These are phyloP conservation scores for Anoplopoma fimbria DNA, from an alignment of 2,113 vertebrate species.

Conservation along the genomic window DNA sequence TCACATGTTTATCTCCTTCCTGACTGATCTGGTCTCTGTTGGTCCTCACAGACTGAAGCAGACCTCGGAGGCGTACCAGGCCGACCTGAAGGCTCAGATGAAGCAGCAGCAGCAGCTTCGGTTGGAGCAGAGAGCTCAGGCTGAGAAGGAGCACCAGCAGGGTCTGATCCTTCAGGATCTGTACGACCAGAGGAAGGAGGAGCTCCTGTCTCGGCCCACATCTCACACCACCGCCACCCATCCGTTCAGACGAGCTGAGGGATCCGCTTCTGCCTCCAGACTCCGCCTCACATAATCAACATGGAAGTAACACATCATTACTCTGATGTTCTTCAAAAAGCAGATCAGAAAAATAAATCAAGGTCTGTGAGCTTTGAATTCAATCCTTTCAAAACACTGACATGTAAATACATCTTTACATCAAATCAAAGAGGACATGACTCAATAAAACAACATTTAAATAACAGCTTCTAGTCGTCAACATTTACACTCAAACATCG, in stretches of 20 bases:
- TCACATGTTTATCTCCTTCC: too few species aligned
- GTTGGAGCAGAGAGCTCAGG: conserved; percentile 74
- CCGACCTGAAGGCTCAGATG: conserved; percentile 87
- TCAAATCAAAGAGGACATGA: too few species aligned
- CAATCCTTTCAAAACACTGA: too few species aligned
- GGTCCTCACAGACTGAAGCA: conserved; percentile 74
- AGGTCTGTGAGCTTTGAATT: too few species aligned
- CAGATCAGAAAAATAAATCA: neutral
- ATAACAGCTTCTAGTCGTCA: too few species aligned
- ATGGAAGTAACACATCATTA: neutral
- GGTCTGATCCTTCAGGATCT: conserved; percentile 67
- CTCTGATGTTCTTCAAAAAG: too few species aligned
- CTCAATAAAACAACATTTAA: too few species aligned
- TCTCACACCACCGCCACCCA: conserved; percentile 65
- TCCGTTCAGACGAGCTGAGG: conserved; percentile 83
- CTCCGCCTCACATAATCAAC: neutral
- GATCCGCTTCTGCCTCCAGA: neutral
- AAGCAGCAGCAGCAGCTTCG: conserved; percentile 68
- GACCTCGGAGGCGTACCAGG: conserved; percentile 75
- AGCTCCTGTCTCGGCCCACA: conserved; percentile 71
- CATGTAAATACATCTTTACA: too few species aligned
- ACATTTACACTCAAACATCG: too few species aligned
- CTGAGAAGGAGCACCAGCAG: conserved; percentile 74
- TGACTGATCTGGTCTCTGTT: neutral
- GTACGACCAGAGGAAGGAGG: conserved; percentile 77